These are phyloP conservation scores for Zaprionus tsacasi DNA, from an alignment of 1,140 invertebrate species.

Conservation along the genomic window DNA sequence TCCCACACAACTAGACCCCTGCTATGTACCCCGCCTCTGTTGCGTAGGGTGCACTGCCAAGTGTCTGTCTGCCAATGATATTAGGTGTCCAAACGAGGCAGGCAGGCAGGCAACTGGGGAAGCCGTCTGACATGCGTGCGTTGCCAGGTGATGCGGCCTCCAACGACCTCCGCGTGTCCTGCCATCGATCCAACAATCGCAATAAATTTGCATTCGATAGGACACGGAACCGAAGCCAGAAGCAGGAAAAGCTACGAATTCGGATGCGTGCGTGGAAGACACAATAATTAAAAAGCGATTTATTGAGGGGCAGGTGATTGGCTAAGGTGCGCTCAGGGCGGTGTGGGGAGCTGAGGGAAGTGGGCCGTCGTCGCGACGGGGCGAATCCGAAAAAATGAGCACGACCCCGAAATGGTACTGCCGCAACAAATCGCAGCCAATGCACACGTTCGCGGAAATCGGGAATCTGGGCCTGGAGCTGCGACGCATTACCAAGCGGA, in stretches of 20 bases:
- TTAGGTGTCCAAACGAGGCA: background rate
- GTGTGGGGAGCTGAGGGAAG: conserved; percentile 9
- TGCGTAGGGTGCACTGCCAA: background rate
- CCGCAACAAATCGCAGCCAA: conserved; percentile 83
- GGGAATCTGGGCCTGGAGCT: conserved; percentile 74
- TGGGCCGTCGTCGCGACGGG: conserved; percentile 28
- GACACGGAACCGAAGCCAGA: conserved; percentile 10
- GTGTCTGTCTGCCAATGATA: conserved; percentile 65
- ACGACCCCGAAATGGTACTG: conserved; percentile 83
- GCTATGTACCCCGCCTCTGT: background rate
- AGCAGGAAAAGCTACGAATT: conserved; percentile 42
- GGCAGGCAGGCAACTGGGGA: background rate
- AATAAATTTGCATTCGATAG: conserved; percentile 71
- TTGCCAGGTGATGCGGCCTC: conserved; percentile 64
- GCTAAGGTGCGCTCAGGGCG: conserved; percentile 31
- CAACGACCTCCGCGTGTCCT: conserved; percentile 30
- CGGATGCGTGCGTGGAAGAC: conserved; percentile 77
- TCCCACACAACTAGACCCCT: too few relatives aligned
- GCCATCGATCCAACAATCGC: conserved; percentile 69
- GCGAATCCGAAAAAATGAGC: conserved; percentile 74
- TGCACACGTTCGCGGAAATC: conserved; percentile 82
- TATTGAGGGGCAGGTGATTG: conserved; percentile 62
- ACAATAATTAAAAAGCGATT: conserved; percentile 81
- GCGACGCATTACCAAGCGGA: conserved; percentile 74
- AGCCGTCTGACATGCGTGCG: conserved; percentile 57